phyloP scores from a whole-genome alignment of 2,797 vertebrate species.

The Lycodopsis pacificus region DNA sequence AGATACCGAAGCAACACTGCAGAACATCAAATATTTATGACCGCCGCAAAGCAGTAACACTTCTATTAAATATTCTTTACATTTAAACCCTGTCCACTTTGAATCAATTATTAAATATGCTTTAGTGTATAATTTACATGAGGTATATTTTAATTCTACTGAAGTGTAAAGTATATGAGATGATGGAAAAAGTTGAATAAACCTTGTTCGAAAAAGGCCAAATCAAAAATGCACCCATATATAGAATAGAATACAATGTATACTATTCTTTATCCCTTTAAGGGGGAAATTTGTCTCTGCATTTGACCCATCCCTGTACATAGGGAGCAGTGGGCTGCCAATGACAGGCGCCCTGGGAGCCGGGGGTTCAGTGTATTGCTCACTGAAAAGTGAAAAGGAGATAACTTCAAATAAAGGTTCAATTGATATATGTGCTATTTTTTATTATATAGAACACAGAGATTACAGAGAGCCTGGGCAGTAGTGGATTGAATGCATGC shows the following conservation, averaged over 20 bases:
- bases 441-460: not conserved
- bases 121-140: slow-evolving; percentile 24
- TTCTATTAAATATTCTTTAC: slow-evolving; percentile 15
- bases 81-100: slow-evolving; percentile 12
- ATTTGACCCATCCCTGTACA: no score
- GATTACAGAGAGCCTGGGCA: not conserved
- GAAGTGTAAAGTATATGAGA: not conserved
- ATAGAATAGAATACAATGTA: no score
- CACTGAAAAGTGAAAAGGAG: not conserved
- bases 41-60: slow-evolving; percentile 20
- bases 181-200: not conserved
- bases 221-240: not conserved
- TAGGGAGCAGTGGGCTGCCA: no score
- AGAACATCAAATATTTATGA: slow-evolving; percentile 43
- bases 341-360: no score
- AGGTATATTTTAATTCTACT: not conserved
- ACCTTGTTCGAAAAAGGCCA: not conserved
- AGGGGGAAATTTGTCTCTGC: no score
- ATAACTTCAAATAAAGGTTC: not conserved
- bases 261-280: no score
- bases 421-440: no score
- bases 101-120: slow-evolving; percentile 5
- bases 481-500: not conserved
- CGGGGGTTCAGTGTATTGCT: no score
- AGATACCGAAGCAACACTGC: not conserved